These are phyloP conservation scores for Sphaerodactylus townsendi DNA, from an alignment of 2,113 vertebrate genomes.

Conservation along the genomic window DNA sequence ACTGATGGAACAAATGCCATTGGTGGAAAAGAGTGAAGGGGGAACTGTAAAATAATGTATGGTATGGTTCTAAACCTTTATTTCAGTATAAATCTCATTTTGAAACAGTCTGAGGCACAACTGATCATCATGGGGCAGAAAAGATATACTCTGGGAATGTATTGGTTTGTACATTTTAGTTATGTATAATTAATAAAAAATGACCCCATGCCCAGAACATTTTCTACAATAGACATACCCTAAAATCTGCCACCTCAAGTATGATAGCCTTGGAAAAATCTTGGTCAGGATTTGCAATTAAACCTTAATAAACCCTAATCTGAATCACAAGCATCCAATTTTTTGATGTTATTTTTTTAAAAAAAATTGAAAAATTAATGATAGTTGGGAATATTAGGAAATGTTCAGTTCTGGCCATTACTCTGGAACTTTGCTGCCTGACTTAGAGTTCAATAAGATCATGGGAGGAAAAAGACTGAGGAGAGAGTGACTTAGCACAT, in stretches of 20 bases:
- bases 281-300: background rate
- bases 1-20: slow-evolving; percentile 11
- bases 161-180: background rate
- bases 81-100: background rate
- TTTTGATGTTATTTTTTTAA: too few relatives aligned
- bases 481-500: too few relatives aligned
- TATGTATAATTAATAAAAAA: background rate
- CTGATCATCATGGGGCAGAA: background rate
- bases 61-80: slow-evolving; percentile 1
- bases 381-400: too few relatives aligned
- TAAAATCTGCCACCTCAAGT: background rate
- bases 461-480: too few relatives aligned
- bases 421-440: too few relatives aligned
- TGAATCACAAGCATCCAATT: too few relatives aligned
- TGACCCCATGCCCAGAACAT: background rate
- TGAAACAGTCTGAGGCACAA: background rate
- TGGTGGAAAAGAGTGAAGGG: slow-evolving; percentile 17
- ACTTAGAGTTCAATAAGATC: too few relatives aligned
- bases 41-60: background rate
- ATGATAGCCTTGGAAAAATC: background rate
- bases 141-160: background rate
- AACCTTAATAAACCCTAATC: too few relatives aligned
- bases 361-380: too few relatives aligned
- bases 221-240: background rate
- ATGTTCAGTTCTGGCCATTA: too few relatives aligned